Evolutionary conservation across 1,140 invertebrate genomes (phyloP).

Genomic region (Ridgeia piscesae): DNA sequence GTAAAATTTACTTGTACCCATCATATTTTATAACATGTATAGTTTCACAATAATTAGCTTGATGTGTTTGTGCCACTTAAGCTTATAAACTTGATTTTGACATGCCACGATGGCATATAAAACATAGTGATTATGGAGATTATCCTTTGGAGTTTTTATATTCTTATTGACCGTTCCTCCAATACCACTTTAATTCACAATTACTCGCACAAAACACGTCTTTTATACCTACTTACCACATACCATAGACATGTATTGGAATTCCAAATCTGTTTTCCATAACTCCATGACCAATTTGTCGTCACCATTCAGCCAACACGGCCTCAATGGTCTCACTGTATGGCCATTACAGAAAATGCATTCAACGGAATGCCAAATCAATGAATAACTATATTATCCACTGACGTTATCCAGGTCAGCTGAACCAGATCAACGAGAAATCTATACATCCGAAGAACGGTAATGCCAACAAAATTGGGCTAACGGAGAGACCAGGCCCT

Average conservation of each 20-base stretch:
- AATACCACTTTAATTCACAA: neutral
- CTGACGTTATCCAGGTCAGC: neutral
- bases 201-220: neutral
- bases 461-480: neutral
- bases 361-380: neutral
- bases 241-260: neutral
- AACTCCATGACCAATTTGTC: neutral
- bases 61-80: too few species aligned
- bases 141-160: neutral
- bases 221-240: neutral
- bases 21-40: too few species aligned
- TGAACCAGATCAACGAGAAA: neutral
- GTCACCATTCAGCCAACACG: neutral
- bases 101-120: too few species aligned
- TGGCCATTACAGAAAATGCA: neutral
- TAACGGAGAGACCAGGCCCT: too few species aligned
- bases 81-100: too few species aligned
- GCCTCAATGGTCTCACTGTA: neutral
- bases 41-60: too few species aligned
- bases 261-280: neutral
- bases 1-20: too few species aligned
- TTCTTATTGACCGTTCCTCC: neutral
- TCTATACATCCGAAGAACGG: neutral
- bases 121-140: too few species aligned
- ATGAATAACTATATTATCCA: conserved; percentile 1